Evolutionary conservation across 1,140 invertebrate genomes (phyloP).

Genomic region (Drosophila pseudoobscura): DNA sequence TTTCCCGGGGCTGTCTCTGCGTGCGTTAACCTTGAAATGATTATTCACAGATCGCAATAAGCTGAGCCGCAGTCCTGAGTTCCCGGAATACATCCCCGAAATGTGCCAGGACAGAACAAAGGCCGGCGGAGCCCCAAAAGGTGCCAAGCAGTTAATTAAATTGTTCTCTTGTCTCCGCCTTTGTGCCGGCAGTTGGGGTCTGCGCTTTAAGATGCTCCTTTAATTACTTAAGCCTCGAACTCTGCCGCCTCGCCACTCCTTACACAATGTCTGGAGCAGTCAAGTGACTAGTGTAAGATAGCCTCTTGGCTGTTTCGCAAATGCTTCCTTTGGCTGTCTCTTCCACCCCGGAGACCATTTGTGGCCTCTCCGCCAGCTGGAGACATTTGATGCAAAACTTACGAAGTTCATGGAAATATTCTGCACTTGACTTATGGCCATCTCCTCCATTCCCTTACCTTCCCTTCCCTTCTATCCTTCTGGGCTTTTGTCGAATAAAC

Average conservation of each 20-base stretch:
- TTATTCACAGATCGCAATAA: conserved; percentile 45
- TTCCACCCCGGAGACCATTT: no score
- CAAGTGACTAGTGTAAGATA: conserved; percentile 42
- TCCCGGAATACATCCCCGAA: background rate
- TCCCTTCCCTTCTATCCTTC: background rate
- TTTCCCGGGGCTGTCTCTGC: conserved; percentile 19
- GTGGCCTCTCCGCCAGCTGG: background rate
- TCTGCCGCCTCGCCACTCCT: background rate
- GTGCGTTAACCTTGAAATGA: conserved; percentile 75
- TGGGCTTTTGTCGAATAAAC: conserved; percentile 16
- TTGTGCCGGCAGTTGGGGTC: background rate
- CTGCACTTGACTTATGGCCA: background rate
- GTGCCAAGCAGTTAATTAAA: conserved; percentile 55
- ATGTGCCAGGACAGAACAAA: conserved; percentile 21
- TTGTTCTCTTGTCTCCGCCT: conserved; percentile 26
- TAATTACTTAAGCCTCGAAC: conserved; percentile 51
- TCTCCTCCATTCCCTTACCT: no score
- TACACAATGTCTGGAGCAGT: conserved; percentile 30
- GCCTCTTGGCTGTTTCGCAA: conserved; percentile 17
- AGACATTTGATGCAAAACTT: conserved; percentile 36
- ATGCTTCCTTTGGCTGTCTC: conserved; percentile 8
- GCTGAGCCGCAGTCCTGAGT: no score
- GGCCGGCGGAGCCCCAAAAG: conserved; percentile 23
- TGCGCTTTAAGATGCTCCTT: conserved; percentile 28
- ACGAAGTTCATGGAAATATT: conserved; percentile 15